These are phyloP conservation scores for Chrysomallon squamiferum DNA, from an alignment of 1,140 invertebrate species.

Conservation along the genomic window DNA sequence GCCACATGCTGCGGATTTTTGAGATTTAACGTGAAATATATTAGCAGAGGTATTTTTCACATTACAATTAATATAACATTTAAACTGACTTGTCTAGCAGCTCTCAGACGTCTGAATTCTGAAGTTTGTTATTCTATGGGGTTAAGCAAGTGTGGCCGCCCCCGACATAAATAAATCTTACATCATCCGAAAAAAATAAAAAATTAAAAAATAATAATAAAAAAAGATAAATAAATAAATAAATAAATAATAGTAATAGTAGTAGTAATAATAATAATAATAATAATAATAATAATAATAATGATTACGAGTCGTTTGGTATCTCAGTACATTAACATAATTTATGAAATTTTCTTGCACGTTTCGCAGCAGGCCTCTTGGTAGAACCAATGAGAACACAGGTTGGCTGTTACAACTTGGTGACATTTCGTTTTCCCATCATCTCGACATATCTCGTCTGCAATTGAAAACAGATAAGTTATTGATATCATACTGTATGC, in stretches of 20 bases:
- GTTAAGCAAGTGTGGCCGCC: too few relatives aligned
- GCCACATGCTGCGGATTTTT: too few relatives aligned
- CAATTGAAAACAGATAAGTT: not conserved
- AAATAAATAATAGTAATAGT: conserved; percentile 73
- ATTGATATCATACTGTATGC: not conserved
- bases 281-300: conserved; percentile 84
- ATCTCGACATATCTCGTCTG: not conserved
- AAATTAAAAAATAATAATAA: too few relatives aligned
- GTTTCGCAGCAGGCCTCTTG: conserved; percentile 1
- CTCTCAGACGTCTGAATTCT: too few relatives aligned
- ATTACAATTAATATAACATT: too few relatives aligned
- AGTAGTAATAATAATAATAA: conserved; percentile 79
- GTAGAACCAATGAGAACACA: conserved; percentile 1
- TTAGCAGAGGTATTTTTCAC: too few relatives aligned
- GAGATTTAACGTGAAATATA: too few relatives aligned
- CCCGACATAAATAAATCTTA: too few relatives aligned
- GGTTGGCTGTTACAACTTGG: not conserved
- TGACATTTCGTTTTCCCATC: not conserved
- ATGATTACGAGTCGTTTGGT: conserved; percentile 80
- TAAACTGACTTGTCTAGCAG: too few relatives aligned
- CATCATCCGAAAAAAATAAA: too few relatives aligned
- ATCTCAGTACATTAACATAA: not conserved
- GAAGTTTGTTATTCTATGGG: too few relatives aligned
- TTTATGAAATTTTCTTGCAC: not conserved
- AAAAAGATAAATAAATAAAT: not conserved